phyloP scores from a whole-genome alignment of 2,113 vertebrate genomes.

The Sander vitreus region DNA sequence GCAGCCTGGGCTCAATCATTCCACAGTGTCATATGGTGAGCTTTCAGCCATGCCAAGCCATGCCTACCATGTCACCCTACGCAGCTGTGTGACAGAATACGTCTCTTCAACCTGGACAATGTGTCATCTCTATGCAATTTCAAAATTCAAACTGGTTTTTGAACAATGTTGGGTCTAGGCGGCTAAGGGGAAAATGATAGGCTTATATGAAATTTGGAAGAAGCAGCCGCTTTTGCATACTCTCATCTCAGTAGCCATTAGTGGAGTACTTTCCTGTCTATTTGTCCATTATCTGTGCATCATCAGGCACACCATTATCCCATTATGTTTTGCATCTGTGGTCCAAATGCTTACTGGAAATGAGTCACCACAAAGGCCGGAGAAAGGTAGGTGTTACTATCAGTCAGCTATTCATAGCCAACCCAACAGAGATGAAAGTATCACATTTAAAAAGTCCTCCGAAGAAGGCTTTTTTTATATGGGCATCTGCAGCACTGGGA shows the following conservation, averaged over 20 bases:
- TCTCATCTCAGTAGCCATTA: conserved; percentile 71
- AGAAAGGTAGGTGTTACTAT: conserved; percentile 77
- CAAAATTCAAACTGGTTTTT: conserved; percentile 54
- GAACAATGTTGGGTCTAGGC: conserved; percentile 51
- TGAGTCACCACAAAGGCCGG: conserved; percentile 74
- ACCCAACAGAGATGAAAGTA: conserved; percentile 69
- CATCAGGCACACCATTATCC: conserved; percentile 81
- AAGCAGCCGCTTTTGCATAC: conserved; percentile 30
- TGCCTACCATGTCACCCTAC: conserved; percentile 55
- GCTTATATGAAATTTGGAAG: conserved; percentile 70
- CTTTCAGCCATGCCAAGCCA: conserved; percentile 61
- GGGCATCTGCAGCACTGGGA: conserved; percentile 1
- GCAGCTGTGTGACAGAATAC: conserved; percentile 70
- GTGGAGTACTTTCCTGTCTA: conserved; percentile 75
- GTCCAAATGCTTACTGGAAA: conserved; percentile 82
- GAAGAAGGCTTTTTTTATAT: conserved; percentile 52
- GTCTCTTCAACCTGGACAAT: conserved; percentile 54
- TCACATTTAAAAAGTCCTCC: conserved; percentile 68
- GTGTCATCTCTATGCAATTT: conserved; percentile 51
- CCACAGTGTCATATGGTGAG: conserved; percentile 73
- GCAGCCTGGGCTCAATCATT: conserved; percentile 65
- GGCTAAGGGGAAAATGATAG: conserved; percentile 51
- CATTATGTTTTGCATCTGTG: conserved; percentile 82
- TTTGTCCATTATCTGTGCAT: conserved; percentile 81
- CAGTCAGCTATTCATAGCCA: conserved; percentile 76